Percentiles rank a stretch among this genome's conserved stretches.
Conservation (phyloP, 1,140 invertebrate species). For the Dreissena rostriformis region DNA sequence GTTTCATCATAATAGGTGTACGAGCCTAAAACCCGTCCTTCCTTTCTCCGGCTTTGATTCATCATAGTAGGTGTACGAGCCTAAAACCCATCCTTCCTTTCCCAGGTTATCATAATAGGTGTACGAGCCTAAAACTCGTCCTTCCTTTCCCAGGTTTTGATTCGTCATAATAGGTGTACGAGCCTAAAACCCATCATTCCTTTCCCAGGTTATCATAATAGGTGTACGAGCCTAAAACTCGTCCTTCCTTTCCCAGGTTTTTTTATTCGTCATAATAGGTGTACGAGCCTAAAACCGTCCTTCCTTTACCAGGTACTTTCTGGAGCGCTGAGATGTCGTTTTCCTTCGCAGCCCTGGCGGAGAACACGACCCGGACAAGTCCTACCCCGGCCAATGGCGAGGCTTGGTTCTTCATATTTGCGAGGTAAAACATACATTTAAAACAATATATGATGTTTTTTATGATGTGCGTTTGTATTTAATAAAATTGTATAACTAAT, state of each 20-base stretch:
- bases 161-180: too few species aligned
- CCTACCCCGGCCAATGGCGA: slow-evolving; percentile 15
- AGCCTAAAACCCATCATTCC: background rate
- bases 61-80: too few species aligned
- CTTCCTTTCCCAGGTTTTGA: slow-evolving; percentile 19
- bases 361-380: slow-evolving; percentile 18
- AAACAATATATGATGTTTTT: background rate
- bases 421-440: slow-evolving; percentile 19
- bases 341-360: slow-evolving; percentile 20
- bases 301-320: slow-evolving; percentile 24
- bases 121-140: too few species aligned
- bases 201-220: slow-evolving; percentile 9
- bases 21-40: background rate
- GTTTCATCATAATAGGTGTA: too few species aligned
- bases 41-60: slow-evolving; percentile 19
- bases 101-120: slow-evolving; percentile 4
- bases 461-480: background rate
- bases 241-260: slow-evolving; percentile 7
- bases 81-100: background rate
- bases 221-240: too few species aligned
- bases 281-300: too few species aligned
- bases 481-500: background rate
- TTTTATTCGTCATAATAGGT: too few species aligned
- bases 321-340: slow-evolving; percentile 50
- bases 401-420: slow-evolving; percentile 53